phyloP scores from a whole-genome alignment of 1,140 invertebrate genomes.

The Heterodera schachtii region DNA sequence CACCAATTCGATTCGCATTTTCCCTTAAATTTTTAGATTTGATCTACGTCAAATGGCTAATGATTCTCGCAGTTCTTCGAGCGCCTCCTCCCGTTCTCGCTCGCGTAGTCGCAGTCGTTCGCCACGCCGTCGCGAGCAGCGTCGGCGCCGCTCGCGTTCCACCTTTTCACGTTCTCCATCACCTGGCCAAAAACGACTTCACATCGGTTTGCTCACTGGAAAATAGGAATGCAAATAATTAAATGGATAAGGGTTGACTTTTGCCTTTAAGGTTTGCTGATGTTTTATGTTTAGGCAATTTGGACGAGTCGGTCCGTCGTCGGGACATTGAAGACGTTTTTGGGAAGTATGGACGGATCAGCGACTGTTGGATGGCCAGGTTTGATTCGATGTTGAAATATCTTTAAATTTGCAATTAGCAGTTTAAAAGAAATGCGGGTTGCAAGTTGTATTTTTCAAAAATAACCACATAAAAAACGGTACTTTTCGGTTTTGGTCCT shows the following conservation, averaged over 20 bases:
- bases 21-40: neutral
- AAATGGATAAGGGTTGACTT: no score
- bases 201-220: slow-evolving; percentile 26
- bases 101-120: slow-evolving; percentile 15
- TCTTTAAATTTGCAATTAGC: neutral
- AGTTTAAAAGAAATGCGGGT: no score
- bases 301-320: slow-evolving; percentile 41
- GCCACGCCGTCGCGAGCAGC: neutral
- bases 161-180: slow-evolving; percentile 37
- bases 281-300: slow-evolving; percentile 23
- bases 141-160: slow-evolving; percentile 21
- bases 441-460: no score
- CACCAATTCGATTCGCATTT: neutral
- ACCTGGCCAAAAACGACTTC: slow-evolving; percentile 34
- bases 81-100: slow-evolving; percentile 4
- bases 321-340: slow-evolving; percentile 42
- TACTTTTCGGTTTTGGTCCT: no score
- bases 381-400: neutral
- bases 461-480: no score
- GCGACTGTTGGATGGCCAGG: slow-evolving; percentile 42
- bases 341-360: slow-evolving; percentile 42
- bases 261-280: no score
- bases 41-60: slow-evolving; percentile 7
- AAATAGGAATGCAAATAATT: no score
- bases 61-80: slow-evolving; percentile 13